phyloP scores from a whole-genome alignment of 2,888 invertebrate genomes.

The Tribolium freemani region DNA sequence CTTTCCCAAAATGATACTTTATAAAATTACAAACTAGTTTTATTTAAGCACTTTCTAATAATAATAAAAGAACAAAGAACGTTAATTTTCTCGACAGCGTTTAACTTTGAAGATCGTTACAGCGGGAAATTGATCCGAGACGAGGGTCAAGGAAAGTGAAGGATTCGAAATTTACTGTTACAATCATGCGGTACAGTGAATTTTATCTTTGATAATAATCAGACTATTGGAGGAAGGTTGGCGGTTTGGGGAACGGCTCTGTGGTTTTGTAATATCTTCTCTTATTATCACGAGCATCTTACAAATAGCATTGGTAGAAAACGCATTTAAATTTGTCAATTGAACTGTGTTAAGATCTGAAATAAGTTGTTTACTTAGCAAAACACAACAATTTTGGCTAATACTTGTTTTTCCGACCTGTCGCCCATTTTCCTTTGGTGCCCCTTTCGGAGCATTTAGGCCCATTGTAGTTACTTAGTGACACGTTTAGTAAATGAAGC shows the following conservation, averaged over 20 bases:
- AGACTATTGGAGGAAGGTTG: background rate
- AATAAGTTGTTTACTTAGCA: too few species aligned
- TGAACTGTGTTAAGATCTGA: too few species aligned
- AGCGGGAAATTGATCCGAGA: background rate
- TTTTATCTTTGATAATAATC: background rate
- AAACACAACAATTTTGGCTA: too few species aligned
- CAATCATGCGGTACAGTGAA: background rate
- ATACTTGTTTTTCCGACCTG: too few species aligned
- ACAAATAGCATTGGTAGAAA: too few species aligned
- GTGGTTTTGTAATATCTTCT: background rate
- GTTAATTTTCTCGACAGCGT: background rate
- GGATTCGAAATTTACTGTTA: background rate
- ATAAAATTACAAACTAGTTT: too few species aligned
- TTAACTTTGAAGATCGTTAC: background rate
- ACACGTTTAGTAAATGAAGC: background rate
- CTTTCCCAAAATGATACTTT: background rate
- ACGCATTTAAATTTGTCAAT: too few species aligned
- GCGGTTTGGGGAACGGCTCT: background rate
- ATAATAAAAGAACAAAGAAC: background rate
- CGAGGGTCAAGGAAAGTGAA: background rate
- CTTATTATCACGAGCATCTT: background rate
- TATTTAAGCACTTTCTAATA: background rate
- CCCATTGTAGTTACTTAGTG: background rate
- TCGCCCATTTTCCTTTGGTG: background rate
- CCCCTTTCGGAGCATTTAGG: background rate